These are phyloP conservation scores for Ataeniobius toweri DNA, from an alignment of 2,797 vertebrate species.

Conservation along the genomic window DNA sequence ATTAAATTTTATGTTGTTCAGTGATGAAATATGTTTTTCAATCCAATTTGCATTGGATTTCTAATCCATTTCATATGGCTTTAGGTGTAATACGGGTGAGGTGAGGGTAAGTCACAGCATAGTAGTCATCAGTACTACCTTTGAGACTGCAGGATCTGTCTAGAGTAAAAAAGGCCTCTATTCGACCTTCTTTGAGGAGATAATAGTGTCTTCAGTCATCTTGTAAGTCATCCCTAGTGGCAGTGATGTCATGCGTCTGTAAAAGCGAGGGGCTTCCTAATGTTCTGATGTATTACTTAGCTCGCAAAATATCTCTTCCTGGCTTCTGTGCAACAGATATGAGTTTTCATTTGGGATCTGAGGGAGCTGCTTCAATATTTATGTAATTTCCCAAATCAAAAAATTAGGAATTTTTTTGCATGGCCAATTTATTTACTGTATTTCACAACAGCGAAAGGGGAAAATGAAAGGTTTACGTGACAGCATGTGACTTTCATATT, in stretches of 20 bases:
- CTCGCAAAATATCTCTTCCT: slow-evolving; percentile 19
- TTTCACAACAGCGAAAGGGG: background rate
- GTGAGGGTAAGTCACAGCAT: slow-evolving; percentile 53
- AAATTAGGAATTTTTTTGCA: background rate
- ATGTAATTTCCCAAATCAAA: background rate
- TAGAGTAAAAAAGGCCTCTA: slow-evolving; percentile 35
- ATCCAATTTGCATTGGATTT: background rate
- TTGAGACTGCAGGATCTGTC: slow-evolving; percentile 52
- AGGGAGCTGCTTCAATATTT: background rate
- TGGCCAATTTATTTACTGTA: background rate
- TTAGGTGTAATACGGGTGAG: slow-evolving; percentile 41
- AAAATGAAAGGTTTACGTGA: background rate
- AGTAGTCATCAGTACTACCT: slow-evolving; percentile 61
- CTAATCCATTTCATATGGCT: slow-evolving; percentile 1
- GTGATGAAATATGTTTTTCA: background rate
- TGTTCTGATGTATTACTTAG: slow-evolving; percentile 33
- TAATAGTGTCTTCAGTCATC: slow-evolving; percentile 53
- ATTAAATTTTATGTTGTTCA: background rate
- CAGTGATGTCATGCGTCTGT: slow-evolving; percentile 63
- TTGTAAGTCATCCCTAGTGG: slow-evolving; percentile 55
- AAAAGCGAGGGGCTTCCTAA: slow-evolving; percentile 27
- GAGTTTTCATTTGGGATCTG: background rate
- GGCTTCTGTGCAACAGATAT: slow-evolving; percentile 23
- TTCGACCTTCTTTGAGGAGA: slow-evolving; percentile 35
- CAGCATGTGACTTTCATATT: background rate